A percentile compares a stretch with the other conserved stretches of the same genome.
Conservation (phyloP, 2,888 invertebrate genomes). For the Cryptocheilus praepositus region DNA sequence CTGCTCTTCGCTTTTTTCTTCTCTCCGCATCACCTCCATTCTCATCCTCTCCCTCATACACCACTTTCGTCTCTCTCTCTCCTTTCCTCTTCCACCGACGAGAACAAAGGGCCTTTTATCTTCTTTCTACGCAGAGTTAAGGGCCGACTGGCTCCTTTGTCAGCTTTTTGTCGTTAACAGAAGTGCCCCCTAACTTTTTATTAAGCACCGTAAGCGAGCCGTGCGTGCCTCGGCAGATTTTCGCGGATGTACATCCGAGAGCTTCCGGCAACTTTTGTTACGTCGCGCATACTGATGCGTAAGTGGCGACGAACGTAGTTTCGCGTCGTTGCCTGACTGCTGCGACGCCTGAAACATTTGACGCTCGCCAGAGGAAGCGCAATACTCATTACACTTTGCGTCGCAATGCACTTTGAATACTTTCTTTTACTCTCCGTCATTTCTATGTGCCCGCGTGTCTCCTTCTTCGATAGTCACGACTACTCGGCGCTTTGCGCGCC, state of each 20-base stretch:
- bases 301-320: neutral
- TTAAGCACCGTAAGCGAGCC: slow-evolving; percentile 24
- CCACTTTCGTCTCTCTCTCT: slow-evolving; percentile 4
- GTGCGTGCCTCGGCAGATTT: slow-evolving; percentile 33
- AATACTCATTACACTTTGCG: no score
- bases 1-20: neutral
- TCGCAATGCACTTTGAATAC: no score
- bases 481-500: no score
- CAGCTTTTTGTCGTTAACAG: slow-evolving; percentile 47
- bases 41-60: no score
- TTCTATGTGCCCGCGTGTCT: no score
- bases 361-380: neutral
- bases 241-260: slow-evolving; percentile 16
- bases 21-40: slow-evolving; percentile 9
- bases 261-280: slow-evolving; percentile 8
- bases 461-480: no score
- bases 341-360: slow-evolving; percentile 20
- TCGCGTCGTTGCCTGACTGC: no score
- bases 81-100: slow-evolving; percentile 14
- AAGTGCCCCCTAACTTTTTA: slow-evolving; percentile 35
- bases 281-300: slow-evolving; percentile 1
- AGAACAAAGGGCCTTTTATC: slow-evolving; percentile 40
- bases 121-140: slow-evolving; percentile 37
- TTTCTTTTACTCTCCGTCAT: no score
- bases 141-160: slow-evolving; percentile 35